Evolutionary conservation across 2,113 vertebrate species (phyloP).

Genomic region (Anarhynchus alexandrinus): DNA sequence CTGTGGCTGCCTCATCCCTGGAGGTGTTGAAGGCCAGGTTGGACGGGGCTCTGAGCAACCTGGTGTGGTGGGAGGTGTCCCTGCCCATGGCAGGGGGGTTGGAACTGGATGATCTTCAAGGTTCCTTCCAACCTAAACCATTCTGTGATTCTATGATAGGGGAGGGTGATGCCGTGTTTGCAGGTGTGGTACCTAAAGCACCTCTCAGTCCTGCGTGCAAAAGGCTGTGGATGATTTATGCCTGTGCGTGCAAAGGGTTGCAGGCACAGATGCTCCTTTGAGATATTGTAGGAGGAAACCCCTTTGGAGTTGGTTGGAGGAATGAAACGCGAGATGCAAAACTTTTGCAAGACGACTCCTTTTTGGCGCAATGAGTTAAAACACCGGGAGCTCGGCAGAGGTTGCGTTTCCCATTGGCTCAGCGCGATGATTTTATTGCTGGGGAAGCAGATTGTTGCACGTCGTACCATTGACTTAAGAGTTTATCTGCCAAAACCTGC

Average conservation of each 20-base stretch:
- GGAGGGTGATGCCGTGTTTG: background rate
- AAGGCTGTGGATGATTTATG: background rate
- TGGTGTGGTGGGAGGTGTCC: too few relatives aligned
- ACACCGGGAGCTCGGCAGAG: fast-evolving
- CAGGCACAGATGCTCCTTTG: fast-evolving
- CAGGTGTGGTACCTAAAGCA: background rate
- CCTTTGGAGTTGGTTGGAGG: background rate
- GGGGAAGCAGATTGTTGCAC: background rate
- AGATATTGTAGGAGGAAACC: background rate
- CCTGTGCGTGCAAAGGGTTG: fast-evolving
- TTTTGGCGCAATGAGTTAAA: background rate
- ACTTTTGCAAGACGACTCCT: background rate
- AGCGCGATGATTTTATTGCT: background rate
- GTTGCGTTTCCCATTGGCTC: background rate
- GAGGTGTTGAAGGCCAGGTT: too few relatives aligned
- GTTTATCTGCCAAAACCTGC: background rate
- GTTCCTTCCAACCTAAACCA: too few relatives aligned
- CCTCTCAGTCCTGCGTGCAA: background rate
- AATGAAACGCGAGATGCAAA: background rate
- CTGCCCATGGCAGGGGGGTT: too few relatives aligned
- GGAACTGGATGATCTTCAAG: too few relatives aligned
- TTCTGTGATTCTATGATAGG: too few relatives aligned
- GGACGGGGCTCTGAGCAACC: too few relatives aligned
- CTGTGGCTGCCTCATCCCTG: too few relatives aligned
- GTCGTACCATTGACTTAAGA: background rate